These are phyloP conservation scores for Ceuthmochares aereus DNA, from an alignment of 2,113 vertebrate species.

Conservation along the genomic window DNA sequence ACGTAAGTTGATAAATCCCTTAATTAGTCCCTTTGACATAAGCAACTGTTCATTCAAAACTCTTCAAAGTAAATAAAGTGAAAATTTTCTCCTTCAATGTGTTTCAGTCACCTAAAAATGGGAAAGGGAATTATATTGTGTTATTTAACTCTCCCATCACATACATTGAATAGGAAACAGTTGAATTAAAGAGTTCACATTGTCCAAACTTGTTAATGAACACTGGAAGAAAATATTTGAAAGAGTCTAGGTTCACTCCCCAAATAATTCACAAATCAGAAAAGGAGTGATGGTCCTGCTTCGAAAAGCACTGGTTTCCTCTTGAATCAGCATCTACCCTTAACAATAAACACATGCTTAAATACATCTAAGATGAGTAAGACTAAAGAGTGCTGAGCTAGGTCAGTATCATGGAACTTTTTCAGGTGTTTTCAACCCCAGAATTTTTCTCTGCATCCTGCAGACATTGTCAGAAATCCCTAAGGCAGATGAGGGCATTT, in stretches of 20 bases:
- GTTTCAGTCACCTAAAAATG: background rate
- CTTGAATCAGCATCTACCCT: background rate
- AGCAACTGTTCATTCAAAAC: background rate
- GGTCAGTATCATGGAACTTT: background rate
- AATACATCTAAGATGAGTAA: background rate
- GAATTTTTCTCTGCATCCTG: background rate
- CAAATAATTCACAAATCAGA: background rate
- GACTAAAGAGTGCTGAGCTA: background rate
- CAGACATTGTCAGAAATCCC: conserved; percentile 15
- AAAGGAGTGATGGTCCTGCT: background rate
- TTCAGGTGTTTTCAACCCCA: conserved; percentile 42
- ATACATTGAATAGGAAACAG: background rate
- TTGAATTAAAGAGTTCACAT: background rate
- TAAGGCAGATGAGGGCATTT: background rate
- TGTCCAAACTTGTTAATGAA: background rate
- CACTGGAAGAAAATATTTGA: background rate
- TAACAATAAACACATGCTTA: conserved; percentile 37
- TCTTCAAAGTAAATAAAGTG: background rate
- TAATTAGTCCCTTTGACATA: background rate
- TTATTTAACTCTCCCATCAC: background rate
- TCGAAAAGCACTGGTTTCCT: background rate
- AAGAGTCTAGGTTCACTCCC: background rate
- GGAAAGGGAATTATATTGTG: background rate
- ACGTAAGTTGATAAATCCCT: background rate
- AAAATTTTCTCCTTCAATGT: background rate